Evolutionary conservation across 2,888 invertebrate genomes (phyloP).

Genomic region (Subacronicta megacephala): DNA sequence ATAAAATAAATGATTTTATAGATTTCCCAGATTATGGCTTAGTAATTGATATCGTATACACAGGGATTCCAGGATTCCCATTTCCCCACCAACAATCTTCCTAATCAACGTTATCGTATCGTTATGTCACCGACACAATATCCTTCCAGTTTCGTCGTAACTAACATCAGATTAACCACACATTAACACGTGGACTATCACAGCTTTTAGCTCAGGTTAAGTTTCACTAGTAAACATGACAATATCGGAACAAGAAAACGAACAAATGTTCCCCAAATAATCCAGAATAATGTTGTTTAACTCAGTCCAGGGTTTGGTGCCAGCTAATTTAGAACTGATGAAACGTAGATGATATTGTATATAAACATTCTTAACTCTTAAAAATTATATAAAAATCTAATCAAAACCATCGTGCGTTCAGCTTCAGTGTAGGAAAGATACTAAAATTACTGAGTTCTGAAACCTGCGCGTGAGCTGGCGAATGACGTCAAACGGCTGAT

Average conservation of each 20-base stretch:
- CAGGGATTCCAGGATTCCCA: background rate
- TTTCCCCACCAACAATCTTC: background rate
- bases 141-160: slow-evolving; percentile 2
- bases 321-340: slow-evolving; percentile 47
- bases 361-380: slow-evolving; percentile 14
- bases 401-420: slow-evolving; percentile 47
- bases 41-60: too few relatives aligned
- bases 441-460: slow-evolving; percentile 68
- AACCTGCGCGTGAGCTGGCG: slow-evolving; percentile 63
- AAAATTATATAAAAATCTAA: slow-evolving; percentile 14
- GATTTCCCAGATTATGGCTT: too few relatives aligned
- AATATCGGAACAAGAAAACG: slow-evolving; percentile 20
- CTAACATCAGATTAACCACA: slow-evolving; percentile 15
- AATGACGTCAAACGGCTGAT: slow-evolving; percentile 55
- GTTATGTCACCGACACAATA: slow-evolving; percentile 1
- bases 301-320: slow-evolving; percentile 30
- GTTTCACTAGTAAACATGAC: slow-evolving; percentile 45
- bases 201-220: slow-evolving; percentile 50
- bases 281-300: slow-evolving; percentile 35
- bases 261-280: slow-evolving; percentile 31
- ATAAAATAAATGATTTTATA: too few relatives aligned
- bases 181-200: slow-evolving; percentile 34
- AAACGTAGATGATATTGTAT: slow-evolving; percentile 10
- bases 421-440: slow-evolving; percentile 55
- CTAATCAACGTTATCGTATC: slow-evolving; percentile 2